These are phyloP conservation scores for Drosophila atroscutellata DNA, from an alignment of 2,888 invertebrate species.

Conservation along the genomic window DNA sequence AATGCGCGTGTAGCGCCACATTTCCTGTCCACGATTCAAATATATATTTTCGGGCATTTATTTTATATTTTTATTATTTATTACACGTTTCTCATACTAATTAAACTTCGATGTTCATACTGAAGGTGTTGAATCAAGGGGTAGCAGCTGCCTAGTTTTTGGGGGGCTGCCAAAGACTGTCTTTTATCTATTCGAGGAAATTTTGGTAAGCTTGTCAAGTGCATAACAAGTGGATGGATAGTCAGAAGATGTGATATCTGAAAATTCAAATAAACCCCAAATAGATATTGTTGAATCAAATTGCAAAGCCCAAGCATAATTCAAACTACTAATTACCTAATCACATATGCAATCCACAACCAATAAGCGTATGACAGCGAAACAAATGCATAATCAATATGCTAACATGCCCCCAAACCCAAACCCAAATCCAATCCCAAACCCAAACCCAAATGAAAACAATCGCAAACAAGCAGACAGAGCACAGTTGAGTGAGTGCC, in stretches of 20 bases:
- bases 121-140: constrained; percentile 22
- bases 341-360: constrained; percentile 40
- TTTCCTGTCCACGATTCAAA: constrained; percentile 67
- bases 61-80: constrained; percentile 52
- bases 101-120: constrained; percentile 19
- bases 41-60: constrained; percentile 27
- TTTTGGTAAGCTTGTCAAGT: neutral
- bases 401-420: constrained; percentile 38
- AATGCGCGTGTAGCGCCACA: constrained; percentile 72
- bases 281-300: constrained; percentile 7
- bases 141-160: neutral
- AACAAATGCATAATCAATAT: constrained; percentile 76
- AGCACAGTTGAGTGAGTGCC: neutral
- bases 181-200: constrained; percentile 25
- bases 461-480: constrained; percentile 17
- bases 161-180: neutral
- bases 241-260: neutral
- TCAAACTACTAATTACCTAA: constrained; percentile 46
- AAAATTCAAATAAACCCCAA: constrained; percentile 5
- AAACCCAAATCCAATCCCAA: constrained; percentile 17
- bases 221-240: neutral
- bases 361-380: constrained; percentile 55
- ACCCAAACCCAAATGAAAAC: constrained; percentile 42
- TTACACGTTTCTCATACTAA: constrained; percentile 65
- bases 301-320: constrained; percentile 23